phyloP scores from a whole-genome alignment of 1,140 invertebrate genomes.

The Drosophila burlai region DNA sequence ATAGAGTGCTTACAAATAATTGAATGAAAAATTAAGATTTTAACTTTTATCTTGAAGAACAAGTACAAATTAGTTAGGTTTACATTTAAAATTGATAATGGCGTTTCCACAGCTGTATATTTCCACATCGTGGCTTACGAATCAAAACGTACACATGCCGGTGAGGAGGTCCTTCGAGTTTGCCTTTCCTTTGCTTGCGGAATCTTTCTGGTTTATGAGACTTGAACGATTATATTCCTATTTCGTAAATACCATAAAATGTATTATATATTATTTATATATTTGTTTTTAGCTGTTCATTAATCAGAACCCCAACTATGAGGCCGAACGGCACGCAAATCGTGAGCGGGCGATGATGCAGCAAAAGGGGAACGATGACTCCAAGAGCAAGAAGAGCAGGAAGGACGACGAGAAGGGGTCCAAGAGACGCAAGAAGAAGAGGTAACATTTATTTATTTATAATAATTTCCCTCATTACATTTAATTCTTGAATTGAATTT shows the following conservation, averaged over 20 bases:
- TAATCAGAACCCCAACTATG: constrained; percentile 93
- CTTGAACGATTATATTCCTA: background rate
- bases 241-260: background rate
- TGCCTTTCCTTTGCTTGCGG: background rate
- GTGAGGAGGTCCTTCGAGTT: background rate
- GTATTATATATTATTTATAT: background rate
- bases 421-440: constrained; percentile 80
- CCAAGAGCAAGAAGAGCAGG: constrained; percentile 76
- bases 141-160: background rate
- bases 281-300: constrained; percentile 88
- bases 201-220: background rate
- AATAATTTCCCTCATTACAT: too few species aligned
- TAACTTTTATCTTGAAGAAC: background rate
- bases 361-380: constrained; percentile 85
- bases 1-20: background rate
- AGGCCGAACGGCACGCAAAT: constrained; percentile 93
- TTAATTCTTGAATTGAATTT: background rate
- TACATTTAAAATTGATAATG: background rate
- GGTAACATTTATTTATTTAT: constrained; percentile 32
- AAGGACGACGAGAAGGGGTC: constrained; percentile 81
- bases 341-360: constrained; percentile 90
- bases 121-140: background rate
- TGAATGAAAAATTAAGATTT: background rate
- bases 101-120: background rate
- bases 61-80: background rate